Conservation (phyloP, 2,113 vertebrate genomes). For the Antechinus stuartii region DNA sequence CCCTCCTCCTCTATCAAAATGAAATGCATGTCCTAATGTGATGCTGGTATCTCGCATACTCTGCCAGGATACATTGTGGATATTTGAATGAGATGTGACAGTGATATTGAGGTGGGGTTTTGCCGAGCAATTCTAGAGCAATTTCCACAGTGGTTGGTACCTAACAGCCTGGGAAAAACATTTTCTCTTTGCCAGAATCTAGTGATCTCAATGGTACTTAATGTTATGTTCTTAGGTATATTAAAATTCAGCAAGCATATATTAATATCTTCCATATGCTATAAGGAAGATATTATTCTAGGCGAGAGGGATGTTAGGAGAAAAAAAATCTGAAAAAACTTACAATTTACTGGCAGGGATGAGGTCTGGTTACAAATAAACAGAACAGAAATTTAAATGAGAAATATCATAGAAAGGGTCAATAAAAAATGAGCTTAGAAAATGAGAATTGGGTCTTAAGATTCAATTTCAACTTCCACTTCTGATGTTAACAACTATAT, state of each 20-base stretch:
- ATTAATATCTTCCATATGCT: too few species aligned
- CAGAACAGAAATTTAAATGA: neutral
- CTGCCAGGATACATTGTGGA: neutral
- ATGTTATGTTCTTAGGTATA: neutral
- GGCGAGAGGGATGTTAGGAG: neutral
- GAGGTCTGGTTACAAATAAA: neutral
- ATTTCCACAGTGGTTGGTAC: neutral
- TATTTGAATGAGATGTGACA: neutral
- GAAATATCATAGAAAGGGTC: neutral
- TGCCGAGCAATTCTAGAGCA: neutral
- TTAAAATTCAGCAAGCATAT: neutral
- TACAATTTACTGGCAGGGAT: neutral
- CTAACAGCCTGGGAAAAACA: neutral
- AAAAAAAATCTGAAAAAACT: neutral
- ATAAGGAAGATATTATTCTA: neutral
- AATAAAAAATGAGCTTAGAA: neutral
- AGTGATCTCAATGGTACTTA: neutral
- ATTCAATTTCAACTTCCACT: neutral
- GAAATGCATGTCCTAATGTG: conserved; percentile 27
- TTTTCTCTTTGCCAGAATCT: neutral
- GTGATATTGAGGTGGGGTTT: neutral
- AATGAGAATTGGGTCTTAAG: neutral
- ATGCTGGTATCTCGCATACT: conserved; percentile 36
- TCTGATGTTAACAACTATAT: neutral
- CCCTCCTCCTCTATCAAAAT: conserved; percentile 44